phyloP scores from a whole-genome alignment of 2,113 vertebrate genomes.

The Eonycteris spelaea region DNA sequence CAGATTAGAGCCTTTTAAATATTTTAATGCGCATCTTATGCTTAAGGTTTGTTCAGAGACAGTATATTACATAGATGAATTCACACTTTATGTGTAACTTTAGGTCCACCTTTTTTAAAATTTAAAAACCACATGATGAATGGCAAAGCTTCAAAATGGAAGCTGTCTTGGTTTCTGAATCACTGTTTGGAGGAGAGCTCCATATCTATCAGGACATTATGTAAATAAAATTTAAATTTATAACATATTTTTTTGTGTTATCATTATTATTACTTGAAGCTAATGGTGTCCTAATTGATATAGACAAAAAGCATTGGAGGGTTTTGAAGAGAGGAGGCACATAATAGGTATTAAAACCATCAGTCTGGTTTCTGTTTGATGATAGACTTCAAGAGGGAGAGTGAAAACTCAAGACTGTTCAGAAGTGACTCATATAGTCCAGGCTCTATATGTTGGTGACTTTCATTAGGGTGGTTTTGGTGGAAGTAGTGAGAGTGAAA shows the following conservation, averaged over 20 bases:
- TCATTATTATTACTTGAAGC: background rate
- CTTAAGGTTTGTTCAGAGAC: background rate
- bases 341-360: background rate
- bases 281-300: background rate
- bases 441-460: fast-evolving
- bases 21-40: background rate
- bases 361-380: background rate
- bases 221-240: background rate
- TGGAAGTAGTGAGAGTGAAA: background rate
- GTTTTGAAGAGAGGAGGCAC: background rate
- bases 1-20: background rate
- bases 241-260: background rate
- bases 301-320: background rate
- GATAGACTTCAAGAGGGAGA: fast-evolving
- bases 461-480: background rate
- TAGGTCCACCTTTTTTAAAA: background rate
- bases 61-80: background rate
- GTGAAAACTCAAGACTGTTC: background rate
- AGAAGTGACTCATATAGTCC: background rate
- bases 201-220: background rate
- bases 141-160: background rate
- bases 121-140: background rate
- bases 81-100: background rate
- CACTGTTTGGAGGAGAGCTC: background rate
- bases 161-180: background rate